Conservation (phyloP, 2,113 vertebrate genomes). For the Syrmaticus mikado region DNA sequence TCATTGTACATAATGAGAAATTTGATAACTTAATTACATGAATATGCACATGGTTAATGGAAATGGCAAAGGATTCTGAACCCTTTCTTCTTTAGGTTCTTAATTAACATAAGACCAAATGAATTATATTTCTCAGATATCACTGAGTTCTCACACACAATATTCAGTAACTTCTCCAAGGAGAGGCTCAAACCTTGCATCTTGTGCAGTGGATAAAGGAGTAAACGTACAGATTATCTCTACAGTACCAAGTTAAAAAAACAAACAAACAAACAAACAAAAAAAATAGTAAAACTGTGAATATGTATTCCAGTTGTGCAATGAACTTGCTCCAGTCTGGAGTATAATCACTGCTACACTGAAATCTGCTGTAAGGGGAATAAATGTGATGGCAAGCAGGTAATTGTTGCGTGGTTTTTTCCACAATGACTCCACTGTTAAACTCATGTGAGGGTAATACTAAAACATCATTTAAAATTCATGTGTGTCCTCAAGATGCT, state of each 20-base stretch:
- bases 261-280: too few species aligned
- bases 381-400: neutral
- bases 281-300: neutral
- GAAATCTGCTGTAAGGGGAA: neutral
- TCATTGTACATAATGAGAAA: neutral
- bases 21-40: neutral
- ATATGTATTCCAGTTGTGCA: neutral
- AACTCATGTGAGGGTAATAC: neutral
- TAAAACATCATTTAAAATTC: neutral
- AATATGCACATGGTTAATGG: neutral
- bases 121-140: neutral
- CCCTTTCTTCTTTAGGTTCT: neutral
- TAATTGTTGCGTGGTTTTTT: neutral
- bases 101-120: neutral
- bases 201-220: neutral
- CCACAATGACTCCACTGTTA: neutral
- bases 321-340: neutral
- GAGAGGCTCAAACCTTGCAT: neutral
- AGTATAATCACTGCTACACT: neutral
- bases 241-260: neutral
- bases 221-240: too few species aligned
- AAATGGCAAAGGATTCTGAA: neutral
- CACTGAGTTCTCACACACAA: neutral
- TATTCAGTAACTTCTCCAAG: neutral
- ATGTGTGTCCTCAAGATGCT: neutral